Conservation (phyloP, 2,888 invertebrate genomes). For the Pseudanteris insignis region DNA sequence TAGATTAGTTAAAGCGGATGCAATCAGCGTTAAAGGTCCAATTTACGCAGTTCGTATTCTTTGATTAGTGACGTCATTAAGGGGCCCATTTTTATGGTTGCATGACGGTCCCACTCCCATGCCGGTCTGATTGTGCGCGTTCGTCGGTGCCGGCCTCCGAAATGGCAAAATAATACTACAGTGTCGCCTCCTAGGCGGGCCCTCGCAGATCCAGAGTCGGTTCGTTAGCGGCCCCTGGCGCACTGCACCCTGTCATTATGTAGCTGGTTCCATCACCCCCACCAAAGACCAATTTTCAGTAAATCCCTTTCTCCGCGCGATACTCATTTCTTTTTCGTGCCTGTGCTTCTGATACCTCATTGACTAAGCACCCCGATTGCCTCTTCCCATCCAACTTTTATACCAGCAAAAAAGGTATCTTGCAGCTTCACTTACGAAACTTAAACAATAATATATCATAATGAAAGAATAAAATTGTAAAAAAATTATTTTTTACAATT, state of each 20-base stretch:
- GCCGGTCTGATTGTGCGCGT: constrained; percentile 61
- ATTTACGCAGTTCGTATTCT: constrained; percentile 22
- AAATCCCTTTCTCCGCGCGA: constrained; percentile 34
- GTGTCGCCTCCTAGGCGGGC: constrained; percentile 59
- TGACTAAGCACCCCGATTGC: constrained; percentile 46
- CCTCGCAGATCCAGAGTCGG: constrained; percentile 55
- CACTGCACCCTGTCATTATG: constrained; percentile 63
- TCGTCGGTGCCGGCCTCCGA: constrained; percentile 55
- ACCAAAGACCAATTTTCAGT: constrained; percentile 57
- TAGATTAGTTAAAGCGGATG: neutral
- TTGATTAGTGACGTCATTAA: constrained; percentile 40
- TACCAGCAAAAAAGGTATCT: too few relatives aligned
- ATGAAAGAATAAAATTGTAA: too few relatives aligned
- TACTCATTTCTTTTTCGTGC: constrained; percentile 24
- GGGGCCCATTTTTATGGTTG: constrained; percentile 26
- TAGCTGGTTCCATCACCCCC: constrained; percentile 62
- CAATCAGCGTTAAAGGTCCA: constrained; percentile 6
- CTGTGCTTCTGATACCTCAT: constrained; percentile 33
- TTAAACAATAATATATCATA: too few relatives aligned
- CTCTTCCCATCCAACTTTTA: too few relatives aligned
- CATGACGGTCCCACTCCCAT: constrained; percentile 26
- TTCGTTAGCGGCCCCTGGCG: constrained; percentile 62
- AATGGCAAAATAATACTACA: constrained; percentile 62
- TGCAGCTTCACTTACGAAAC: too few relatives aligned
- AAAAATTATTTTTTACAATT: too few relatives aligned